A percentile compares a stretch with the other conserved stretches of the same genome.
Conservation (phyloP, 2,888 invertebrate species). For the Entomobrya proxima region DNA sequence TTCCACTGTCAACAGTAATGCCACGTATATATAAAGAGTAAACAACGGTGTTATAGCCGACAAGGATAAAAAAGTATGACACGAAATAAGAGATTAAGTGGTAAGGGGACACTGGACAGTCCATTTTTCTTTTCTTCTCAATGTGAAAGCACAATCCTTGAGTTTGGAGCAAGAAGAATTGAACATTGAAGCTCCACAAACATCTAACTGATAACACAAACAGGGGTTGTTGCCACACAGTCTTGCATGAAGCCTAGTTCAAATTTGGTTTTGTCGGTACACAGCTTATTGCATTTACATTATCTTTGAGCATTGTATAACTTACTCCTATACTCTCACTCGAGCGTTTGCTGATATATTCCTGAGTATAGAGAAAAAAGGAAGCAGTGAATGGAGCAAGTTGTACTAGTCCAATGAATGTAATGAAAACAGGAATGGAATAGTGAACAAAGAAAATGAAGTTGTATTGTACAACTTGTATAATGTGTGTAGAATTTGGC, state of each 20-base stretch:
- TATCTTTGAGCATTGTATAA: not conserved
- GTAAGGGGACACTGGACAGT: too few relatives aligned
- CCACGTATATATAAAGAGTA: constrained; percentile 17
- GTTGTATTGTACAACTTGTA: too few relatives aligned
- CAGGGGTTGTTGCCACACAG: too few relatives aligned
- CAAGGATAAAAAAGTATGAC: not conserved
- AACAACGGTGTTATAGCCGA: too few relatives aligned
- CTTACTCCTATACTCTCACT: too few relatives aligned
- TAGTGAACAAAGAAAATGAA: too few relatives aligned
- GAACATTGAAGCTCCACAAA: not conserved
- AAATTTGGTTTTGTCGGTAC: not conserved
- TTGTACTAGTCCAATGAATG: too few relatives aligned
- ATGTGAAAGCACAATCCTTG: constrained; percentile 31
- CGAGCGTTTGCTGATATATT: too few relatives aligned
- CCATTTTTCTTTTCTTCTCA: constrained; percentile 10
- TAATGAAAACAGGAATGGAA: too few relatives aligned
- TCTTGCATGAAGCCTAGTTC: not conserved
- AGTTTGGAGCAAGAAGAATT: not conserved
- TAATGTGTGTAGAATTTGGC: too few relatives aligned
- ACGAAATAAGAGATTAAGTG: not conserved
- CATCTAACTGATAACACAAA: not conserved
- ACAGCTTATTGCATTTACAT: constrained; percentile 58
- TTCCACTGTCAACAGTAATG: not conserved
- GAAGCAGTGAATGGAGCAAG: too few relatives aligned
- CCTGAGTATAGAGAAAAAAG: too few relatives aligned